Percentiles rank a stretch among this genome's conserved stretches.
Conservation (phyloP, 2,113 vertebrate genomes). For the Tiliqua scincoides region DNA sequence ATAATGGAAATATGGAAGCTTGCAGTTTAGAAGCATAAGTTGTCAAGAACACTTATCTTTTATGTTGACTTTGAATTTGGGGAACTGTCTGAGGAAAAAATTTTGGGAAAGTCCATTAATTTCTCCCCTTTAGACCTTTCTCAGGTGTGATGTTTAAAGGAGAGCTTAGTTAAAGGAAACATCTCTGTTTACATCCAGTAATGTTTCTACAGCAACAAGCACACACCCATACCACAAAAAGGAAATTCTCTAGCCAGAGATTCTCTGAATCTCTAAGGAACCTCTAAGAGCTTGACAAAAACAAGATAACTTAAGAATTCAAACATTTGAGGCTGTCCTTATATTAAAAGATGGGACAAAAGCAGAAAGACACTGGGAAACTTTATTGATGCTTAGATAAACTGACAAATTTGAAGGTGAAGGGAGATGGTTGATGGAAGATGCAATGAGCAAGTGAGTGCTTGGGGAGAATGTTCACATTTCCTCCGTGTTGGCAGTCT, state of each 20-base stretch:
- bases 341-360: not conserved
- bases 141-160: not conserved
- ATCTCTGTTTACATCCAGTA: conserved; percentile 15
- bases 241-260: conserved; percentile 15
- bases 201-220: conserved; percentile 44
- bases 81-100: not conserved
- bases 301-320: not conserved
- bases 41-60: not conserved
- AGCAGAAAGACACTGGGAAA: not conserved
- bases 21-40: not conserved
- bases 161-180: not conserved
- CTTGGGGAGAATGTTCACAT: not conserved
- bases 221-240: conserved; percentile 17
- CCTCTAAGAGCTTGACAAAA: conserved; percentile 9
- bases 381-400: not conserved
- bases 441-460: not conserved
- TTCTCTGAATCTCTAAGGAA: conserved; percentile 14
- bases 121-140: not conserved
- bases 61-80: not conserved
- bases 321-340: not conserved
- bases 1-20: not conserved
- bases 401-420: not conserved
- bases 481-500: no score
- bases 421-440: not conserved
- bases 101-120: not conserved